Conservation (phyloP, 2,888 invertebrate species). For the Hydropsyche betteni region DNA sequence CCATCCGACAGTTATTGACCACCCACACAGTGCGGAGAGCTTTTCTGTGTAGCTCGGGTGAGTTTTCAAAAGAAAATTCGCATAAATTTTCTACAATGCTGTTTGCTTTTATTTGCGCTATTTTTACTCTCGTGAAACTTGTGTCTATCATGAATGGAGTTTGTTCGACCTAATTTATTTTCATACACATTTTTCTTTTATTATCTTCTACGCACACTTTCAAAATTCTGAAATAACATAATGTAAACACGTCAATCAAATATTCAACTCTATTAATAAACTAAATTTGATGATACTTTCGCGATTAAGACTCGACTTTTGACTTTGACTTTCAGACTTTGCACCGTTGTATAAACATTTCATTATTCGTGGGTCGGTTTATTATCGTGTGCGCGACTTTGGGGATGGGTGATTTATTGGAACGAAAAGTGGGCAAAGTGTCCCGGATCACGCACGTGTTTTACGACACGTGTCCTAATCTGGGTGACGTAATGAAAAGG, state of each 20-base stretch:
- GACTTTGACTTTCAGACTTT: too few relatives aligned
- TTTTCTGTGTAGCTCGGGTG: slow-evolving; percentile 21
- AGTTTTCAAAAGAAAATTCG: not conserved
- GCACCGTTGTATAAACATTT: slow-evolving; percentile 14
- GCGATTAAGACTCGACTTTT: too few relatives aligned
- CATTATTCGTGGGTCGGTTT: slow-evolving; percentile 3
- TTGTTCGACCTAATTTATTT: too few relatives aligned
- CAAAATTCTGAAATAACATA: too few relatives aligned
- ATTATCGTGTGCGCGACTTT: not conserved
- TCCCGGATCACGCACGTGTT: slow-evolving; percentile 33
- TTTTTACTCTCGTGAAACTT: too few relatives aligned
- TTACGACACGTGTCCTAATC: slow-evolving; percentile 33
- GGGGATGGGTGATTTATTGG: slow-evolving; percentile 26
- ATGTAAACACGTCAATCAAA: not conserved
- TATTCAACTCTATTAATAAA: too few relatives aligned
- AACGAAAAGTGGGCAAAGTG: slow-evolving; percentile 31
- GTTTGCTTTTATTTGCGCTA: not conserved
- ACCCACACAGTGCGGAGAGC: slow-evolving; percentile 22
- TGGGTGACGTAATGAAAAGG: slow-evolving; percentile 26
- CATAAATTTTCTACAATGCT: not conserved
- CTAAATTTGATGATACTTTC: not conserved
- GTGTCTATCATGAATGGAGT: too few relatives aligned
- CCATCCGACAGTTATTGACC: slow-evolving; percentile 46
- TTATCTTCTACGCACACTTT: too few relatives aligned
- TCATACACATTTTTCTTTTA: slow-evolving; percentile 9